phyloP scores from a whole-genome alignment of 2,797 vertebrate genomes.

The Squalus acanthias region DNA sequence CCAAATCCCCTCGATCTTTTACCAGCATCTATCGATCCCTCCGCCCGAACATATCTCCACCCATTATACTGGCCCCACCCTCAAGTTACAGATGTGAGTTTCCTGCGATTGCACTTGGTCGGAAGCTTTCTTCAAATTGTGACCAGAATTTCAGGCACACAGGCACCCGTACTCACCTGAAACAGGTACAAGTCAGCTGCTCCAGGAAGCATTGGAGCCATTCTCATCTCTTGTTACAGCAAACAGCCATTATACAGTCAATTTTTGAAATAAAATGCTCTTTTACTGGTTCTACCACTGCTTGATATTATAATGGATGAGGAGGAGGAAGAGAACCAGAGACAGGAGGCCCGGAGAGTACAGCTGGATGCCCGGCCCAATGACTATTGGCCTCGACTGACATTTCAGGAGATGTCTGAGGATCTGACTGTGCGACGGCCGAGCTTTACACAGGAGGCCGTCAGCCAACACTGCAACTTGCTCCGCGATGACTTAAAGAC shows the following conservation, averaged over 20 bases:
- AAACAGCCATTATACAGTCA: background rate
- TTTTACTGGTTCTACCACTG: background rate
- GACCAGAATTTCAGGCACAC: background rate
- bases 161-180: background rate
- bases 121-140: background rate
- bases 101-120: background rate
- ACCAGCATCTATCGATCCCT: background rate
- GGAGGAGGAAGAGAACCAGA: background rate
- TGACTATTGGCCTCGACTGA: background rate
- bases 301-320: background rate
- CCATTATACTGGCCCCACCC: background rate
- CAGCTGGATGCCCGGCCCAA: background rate
- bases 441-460: background rate
- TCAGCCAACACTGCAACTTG: background rate
- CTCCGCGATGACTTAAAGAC: background rate
- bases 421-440: background rate
- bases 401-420: background rate
- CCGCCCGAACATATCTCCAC: background rate
- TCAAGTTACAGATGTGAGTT: background rate
- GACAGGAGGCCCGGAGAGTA: background rate
- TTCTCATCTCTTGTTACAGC: background rate
- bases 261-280: background rate
- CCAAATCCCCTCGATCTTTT: background rate
- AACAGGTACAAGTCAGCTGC: background rate
- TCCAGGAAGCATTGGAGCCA: background rate